phyloP scores from a whole-genome alignment of 2,113 vertebrate species.

The Sinocyclocheilus maitianheensis region DNA sequence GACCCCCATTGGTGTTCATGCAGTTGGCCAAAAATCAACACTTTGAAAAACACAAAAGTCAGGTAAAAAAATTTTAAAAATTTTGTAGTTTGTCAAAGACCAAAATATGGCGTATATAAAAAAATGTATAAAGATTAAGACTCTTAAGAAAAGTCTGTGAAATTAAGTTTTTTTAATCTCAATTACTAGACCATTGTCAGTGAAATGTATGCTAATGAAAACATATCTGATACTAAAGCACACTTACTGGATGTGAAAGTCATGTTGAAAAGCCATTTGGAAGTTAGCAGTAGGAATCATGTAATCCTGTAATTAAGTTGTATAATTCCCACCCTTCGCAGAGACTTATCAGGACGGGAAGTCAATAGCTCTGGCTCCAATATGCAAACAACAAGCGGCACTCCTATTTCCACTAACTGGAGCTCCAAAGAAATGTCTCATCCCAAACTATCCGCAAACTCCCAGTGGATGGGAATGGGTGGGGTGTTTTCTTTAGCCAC shows the following conservation, averaged over 20 bases:
- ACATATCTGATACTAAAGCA: neutral
- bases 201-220: neutral
- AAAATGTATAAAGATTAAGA: no score
- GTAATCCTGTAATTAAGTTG: neutral
- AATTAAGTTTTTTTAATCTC: no score
- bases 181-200: no score
- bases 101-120: no score
- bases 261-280: neutral
- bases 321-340: neutral
- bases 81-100: no score
- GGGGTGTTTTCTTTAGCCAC: slow-evolving; percentile 47
- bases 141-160: no score
- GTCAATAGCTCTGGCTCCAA: neutral
- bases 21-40: no score
- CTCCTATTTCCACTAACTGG: neutral
- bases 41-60: no score
- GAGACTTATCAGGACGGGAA: neutral
- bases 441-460: slow-evolving; percentile 21
- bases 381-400: neutral
- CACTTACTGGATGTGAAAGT: slow-evolving; percentile 1
- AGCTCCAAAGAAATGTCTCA: slow-evolving; percentile 16
- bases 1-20: no score
- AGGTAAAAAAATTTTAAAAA: no score
- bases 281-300: neutral
- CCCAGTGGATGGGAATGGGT: slow-evolving; percentile 55